phyloP scores from a whole-genome alignment of 1,140 invertebrate genomes.

The Drosophila carrolli region DNA sequence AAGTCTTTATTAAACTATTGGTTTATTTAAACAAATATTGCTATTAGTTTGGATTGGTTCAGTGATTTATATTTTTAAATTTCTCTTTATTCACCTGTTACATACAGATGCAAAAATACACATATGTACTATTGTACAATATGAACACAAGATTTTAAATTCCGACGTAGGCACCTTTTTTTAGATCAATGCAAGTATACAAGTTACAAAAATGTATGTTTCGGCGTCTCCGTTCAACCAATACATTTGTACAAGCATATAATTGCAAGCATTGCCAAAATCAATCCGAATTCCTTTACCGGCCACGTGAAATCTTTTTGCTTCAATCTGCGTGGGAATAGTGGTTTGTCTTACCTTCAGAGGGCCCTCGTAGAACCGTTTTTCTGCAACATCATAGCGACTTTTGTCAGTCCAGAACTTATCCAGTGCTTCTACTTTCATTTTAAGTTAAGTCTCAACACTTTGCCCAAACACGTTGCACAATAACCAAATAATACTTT shows the following conservation, averaged over 20 bases:
- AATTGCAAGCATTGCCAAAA: conserved; percentile 12
- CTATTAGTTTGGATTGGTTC: background rate
- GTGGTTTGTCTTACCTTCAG: conserved; percentile 39
- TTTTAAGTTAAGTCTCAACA: conserved; percentile 27
- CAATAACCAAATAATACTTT: conserved; percentile 15
- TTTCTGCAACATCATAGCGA: conserved; percentile 86
- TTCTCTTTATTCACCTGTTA: conserved; percentile 19
- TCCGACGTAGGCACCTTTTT: background rate
- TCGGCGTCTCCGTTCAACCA: background rate
- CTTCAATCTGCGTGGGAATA: background rate
- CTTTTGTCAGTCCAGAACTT: conserved; percentile 86
- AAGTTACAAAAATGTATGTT: background rate
- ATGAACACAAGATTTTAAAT: conserved; percentile 8
- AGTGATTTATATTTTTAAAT: background rate
- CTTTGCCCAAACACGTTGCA: conserved; percentile 17
- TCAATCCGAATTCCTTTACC: conserved; percentile 2
- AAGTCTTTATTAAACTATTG: too few relatives aligned
- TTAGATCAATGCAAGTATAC: background rate
- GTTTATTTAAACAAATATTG: too few relatives aligned
- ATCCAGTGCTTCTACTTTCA: conserved; percentile 68
- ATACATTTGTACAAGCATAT: background rate
- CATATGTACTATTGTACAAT: background rate
- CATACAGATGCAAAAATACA: conserved; percentile 13
- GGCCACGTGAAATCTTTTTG: conserved; percentile 24
- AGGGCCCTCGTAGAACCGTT: conserved; percentile 84